phyloP scores from a whole-genome alignment of 2,797 vertebrate genomes.

The Eupleurogrammus muticus region DNA sequence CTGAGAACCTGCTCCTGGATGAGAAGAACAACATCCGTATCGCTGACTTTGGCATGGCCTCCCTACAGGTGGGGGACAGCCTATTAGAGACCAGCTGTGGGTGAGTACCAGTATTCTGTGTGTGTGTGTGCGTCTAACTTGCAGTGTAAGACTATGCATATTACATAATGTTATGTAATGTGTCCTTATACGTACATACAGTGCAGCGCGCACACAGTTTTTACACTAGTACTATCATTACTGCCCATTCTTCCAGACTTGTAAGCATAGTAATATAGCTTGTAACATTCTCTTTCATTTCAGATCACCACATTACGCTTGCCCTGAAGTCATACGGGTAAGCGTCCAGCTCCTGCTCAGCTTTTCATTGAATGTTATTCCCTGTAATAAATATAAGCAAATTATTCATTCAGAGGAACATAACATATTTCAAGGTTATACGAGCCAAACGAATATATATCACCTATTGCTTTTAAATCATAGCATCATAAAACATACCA shows the following conservation, averaged over 20 bases:
- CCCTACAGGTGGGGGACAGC: conserved; percentile 95
- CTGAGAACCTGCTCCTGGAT: conserved; percentile 93
- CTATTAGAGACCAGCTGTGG: conserved; percentile 95
- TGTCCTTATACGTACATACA: not conserved
- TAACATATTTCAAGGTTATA: not conserved
- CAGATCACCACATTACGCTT: conserved; percentile 98
- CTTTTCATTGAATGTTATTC: conserved; percentile 10
- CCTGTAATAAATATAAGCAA: conserved; percentile 32
- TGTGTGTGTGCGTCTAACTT: conserved; percentile 5
- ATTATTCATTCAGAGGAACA: conserved; percentile 23
- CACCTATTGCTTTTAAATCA: conserved; percentile 13
- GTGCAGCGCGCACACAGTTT: not conserved
- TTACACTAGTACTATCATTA: not conserved
- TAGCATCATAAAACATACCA: not conserved
- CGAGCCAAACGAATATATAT: conserved; percentile 5
- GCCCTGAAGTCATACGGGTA: conserved; percentile 98
- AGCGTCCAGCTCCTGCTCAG: conserved; percentile 60
- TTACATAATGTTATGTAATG: not conserved
- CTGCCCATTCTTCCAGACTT: not conserved
- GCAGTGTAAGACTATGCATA: not conserved
- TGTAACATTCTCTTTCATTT: conserved; percentile 52
- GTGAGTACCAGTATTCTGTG: conserved; percentile 80
- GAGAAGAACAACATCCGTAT: conserved; percentile 96
- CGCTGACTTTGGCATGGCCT: conserved; percentile 95
- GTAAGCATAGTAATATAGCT: not conserved